Percentiles rank a stretch among this genome's conserved stretches.
phyloP scores from a whole-genome alignment of 2,113 vertebrate species.

The Erythrolamprus reginae region DNA sequence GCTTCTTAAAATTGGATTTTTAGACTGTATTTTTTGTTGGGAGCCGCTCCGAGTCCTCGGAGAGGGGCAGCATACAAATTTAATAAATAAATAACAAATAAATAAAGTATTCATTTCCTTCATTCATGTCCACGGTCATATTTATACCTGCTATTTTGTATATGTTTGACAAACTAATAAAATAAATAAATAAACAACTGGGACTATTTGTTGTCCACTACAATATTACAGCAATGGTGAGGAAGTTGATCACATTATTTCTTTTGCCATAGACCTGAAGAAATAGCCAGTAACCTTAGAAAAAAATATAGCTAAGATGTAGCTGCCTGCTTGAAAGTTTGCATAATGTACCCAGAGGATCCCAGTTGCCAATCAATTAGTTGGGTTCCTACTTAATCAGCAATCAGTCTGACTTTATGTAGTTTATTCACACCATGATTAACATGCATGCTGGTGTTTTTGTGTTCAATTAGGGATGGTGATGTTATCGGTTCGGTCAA shows the following conservation, averaged over 20 bases:
- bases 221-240: not conserved
- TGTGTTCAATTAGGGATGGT: not conserved
- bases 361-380: not conserved
- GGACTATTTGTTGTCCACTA: not conserved
- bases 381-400: not conserved
- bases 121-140: no score
- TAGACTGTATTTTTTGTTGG: no score
- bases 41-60: no score
- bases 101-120: no score
- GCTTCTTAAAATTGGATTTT: no score
- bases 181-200: no score
- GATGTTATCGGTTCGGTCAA: not conserved
- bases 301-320: not conserved
- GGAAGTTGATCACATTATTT: not conserved
- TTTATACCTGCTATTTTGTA: no score
- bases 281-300: not conserved
- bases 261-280: not conserved
- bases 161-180: no score
- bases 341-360: not conserved
- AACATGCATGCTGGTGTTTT: not conserved
- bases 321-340: not conserved
- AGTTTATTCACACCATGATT: not conserved
- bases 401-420: not conserved
- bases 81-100: no score
- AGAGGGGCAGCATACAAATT: no score